Conservation (phyloP, 2,888 invertebrate species). For the Acanthosepion esculentum region DNA sequence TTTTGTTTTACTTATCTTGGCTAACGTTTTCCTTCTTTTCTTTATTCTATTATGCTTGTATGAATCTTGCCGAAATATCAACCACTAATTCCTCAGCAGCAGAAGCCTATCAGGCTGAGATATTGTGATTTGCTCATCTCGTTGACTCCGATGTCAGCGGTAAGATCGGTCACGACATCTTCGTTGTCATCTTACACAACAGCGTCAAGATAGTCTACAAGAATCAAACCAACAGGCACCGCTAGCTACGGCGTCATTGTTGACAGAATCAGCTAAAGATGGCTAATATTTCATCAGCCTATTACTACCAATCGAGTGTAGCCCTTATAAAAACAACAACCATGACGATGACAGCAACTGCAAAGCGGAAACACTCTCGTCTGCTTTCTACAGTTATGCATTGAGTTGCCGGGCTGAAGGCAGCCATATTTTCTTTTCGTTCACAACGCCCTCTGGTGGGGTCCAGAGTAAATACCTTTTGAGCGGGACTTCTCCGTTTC, state of each 20-base stretch:
- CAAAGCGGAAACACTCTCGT: not conserved
- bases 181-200: not conserved
- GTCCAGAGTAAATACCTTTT: not conserved
- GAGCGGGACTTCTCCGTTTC: not conserved
- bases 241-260: not conserved
- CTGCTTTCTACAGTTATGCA: not conserved
- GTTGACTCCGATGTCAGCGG: not conserved
- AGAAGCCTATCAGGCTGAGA: not conserved
- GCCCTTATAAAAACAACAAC: not conserved
- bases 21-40: not conserved
- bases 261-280: not conserved
- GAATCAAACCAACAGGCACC: not conserved
- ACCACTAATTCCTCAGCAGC: not conserved
- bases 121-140: not conserved
- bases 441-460: not conserved
- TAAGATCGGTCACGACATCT: not conserved
- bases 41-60: not conserved
- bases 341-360: not conserved
- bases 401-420: not conserved
- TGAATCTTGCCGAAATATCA: not conserved
- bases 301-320: not conserved
- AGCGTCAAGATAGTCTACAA: not conserved
- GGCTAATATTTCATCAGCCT: not conserved
- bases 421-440: not conserved
- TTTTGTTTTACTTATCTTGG: not conserved